A percentile compares a stretch with the other conserved stretches of the same genome.
Conservation (phyloP, 2,797 vertebrate species). For the Tragelaphus eurycerus region DNA sequence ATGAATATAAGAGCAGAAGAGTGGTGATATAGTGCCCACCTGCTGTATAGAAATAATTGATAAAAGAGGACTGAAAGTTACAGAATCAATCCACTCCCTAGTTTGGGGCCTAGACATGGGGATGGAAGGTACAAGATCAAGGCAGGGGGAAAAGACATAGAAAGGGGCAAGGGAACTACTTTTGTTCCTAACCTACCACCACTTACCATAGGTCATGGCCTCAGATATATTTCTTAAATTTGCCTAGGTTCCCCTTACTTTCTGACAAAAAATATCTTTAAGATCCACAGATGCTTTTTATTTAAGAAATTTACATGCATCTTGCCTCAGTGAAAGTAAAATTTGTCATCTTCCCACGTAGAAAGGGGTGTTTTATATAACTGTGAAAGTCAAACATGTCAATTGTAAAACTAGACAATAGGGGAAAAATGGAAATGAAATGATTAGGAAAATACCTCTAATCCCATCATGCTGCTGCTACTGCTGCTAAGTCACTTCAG, state of each 20-base stretch:
- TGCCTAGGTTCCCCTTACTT: background rate
- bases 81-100: background rate
- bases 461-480: background rate
- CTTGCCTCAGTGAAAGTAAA: background rate
- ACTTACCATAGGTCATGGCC: background rate
- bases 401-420: background rate
- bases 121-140: background rate
- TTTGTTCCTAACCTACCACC: background rate
- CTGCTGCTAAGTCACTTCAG: too few relatives aligned
- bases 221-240: background rate
- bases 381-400: background rate
- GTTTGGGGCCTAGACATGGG: background rate
- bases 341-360: background rate
- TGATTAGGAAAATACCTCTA: background rate
- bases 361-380: background rate
- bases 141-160: background rate
- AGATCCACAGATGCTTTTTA: background rate
- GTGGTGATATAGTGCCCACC: background rate
- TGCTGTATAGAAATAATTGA: background rate
- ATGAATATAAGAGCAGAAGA: background rate
- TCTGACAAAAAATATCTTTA: background rate
- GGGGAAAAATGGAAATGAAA: background rate
- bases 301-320: background rate
- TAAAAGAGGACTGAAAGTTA: background rate
- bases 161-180: background rate